These are phyloP conservation scores for Coptotermes formosanus DNA, from an alignment of 1,140 invertebrate species.

Conservation along the genomic window DNA sequence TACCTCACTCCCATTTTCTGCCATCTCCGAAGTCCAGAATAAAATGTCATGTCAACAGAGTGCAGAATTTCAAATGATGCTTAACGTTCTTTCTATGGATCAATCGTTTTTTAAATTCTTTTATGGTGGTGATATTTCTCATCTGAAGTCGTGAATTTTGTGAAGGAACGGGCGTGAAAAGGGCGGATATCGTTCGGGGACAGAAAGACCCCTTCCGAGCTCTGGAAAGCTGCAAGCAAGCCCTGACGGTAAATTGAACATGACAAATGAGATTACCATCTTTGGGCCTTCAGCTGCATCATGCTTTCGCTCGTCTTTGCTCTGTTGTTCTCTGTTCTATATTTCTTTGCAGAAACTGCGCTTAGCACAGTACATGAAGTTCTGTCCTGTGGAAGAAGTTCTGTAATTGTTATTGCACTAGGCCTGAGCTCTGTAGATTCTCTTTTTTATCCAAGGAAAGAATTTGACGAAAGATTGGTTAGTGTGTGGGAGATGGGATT, in stretches of 20 bases:
- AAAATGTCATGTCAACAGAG: neutral
- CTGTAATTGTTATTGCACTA: neutral
- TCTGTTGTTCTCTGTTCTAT: neutral
- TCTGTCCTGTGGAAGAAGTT: neutral
- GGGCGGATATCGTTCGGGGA: too few relatives aligned
- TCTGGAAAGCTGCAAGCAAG: neutral
- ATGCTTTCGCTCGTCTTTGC: neutral
- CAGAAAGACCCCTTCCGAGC: neutral
- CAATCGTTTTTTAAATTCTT: constrained; percentile 5
- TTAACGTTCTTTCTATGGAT: neutral
- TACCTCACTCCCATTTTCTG: neutral
- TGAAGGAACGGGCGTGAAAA: neutral
- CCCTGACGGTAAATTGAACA: neutral
- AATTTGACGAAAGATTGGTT: too few relatives aligned
- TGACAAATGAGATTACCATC: neutral
- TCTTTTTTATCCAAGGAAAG: too few relatives aligned
- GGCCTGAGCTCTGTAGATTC: too few relatives aligned
- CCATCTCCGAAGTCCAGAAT: neutral
- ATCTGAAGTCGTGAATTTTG: constrained; percentile 6
- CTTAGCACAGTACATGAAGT: neutral
- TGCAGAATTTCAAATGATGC: constrained; percentile 1
- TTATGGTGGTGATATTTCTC: neutral
- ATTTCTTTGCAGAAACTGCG: neutral
- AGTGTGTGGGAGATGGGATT: too few relatives aligned
- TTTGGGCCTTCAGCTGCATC: neutral